These are phyloP conservation scores for Poecile atricapillus DNA, from an alignment of 2,113 vertebrate species.

Conservation along the genomic window DNA sequence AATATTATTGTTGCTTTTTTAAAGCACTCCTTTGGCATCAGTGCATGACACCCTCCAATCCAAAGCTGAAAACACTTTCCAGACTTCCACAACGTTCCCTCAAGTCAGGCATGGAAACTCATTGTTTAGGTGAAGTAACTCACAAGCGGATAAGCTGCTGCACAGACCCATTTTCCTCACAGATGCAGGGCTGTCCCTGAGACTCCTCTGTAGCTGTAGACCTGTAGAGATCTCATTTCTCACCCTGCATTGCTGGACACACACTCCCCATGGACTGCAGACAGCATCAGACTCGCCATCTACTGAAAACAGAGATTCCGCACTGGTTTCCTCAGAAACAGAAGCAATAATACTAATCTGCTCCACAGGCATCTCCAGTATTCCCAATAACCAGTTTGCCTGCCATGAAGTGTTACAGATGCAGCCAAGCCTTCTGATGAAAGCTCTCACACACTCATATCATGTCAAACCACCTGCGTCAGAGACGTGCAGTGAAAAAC, in stretches of 20 bases:
- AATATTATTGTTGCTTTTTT: neutral
- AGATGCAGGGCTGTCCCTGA: neutral
- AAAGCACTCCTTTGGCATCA: conserved; percentile 16
- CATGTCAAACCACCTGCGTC: neutral
- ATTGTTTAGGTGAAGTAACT: neutral
- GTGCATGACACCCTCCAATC: neutral
- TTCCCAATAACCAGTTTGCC: neutral
- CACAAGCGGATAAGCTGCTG: neutral
- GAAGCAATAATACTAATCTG: neutral
- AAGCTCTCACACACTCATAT: neutral
- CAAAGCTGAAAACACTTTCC: conserved; percentile 23
- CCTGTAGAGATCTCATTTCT: neutral
- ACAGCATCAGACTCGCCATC: neutral
- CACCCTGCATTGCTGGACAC: neutral
- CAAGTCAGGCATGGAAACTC: neutral
- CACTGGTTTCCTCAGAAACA: conserved; percentile 37
- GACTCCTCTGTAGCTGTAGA: neutral
- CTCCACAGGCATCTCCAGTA: neutral
- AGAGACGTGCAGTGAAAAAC: neutral
- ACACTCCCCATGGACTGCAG: neutral
- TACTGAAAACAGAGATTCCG: neutral
- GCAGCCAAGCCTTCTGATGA: neutral
- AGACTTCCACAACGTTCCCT: conserved; percentile 3
- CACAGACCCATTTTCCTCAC: neutral
- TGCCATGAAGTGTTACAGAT: neutral